These are phyloP conservation scores for Dipodomys stephensi DNA, from an alignment of 2,113 vertebrate genomes.

Conservation along the genomic window DNA sequence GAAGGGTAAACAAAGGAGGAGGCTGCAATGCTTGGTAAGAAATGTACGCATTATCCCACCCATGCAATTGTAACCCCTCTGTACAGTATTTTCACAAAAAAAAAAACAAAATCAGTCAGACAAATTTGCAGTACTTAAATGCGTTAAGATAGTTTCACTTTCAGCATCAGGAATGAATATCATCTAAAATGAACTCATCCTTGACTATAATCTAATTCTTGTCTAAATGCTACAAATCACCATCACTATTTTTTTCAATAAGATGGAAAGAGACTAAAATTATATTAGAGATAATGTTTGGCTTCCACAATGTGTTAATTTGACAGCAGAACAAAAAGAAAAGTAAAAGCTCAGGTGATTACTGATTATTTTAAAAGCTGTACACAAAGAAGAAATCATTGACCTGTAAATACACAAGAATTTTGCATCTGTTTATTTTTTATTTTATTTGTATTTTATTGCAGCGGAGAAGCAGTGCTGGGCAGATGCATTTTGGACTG, in stretches of 20 bases:
- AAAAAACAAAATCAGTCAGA: neutral
- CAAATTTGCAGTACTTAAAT: neutral
- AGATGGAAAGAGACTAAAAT: neutral
- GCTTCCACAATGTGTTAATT: slow-evolving; percentile 26
- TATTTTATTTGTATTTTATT: too few species aligned
- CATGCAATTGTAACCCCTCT: too few species aligned
- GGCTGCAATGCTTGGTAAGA: too few species aligned
- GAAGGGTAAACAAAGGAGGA: too few species aligned
- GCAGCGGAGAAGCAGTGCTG: neutral
- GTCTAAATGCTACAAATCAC: neutral
- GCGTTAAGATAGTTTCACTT: neutral
- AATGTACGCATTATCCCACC: too few species aligned
- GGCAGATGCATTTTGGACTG: slow-evolving; percentile 6
- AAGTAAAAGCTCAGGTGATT: neutral
- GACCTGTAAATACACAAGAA: slow-evolving; percentile 26
- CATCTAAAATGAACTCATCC: neutral
- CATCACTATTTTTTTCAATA: neutral
- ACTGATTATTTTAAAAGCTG: neutral
- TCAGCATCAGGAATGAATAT: neutral
- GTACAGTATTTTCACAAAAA: too few species aligned
- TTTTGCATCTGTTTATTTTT: neutral
- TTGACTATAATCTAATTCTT: neutral
- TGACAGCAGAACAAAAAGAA: neutral
- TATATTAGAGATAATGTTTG: neutral
- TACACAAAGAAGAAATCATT: neutral